Evolutionary conservation across 2,797 vertebrate species (phyloP).

Genomic region (Karalla daura): DNA sequence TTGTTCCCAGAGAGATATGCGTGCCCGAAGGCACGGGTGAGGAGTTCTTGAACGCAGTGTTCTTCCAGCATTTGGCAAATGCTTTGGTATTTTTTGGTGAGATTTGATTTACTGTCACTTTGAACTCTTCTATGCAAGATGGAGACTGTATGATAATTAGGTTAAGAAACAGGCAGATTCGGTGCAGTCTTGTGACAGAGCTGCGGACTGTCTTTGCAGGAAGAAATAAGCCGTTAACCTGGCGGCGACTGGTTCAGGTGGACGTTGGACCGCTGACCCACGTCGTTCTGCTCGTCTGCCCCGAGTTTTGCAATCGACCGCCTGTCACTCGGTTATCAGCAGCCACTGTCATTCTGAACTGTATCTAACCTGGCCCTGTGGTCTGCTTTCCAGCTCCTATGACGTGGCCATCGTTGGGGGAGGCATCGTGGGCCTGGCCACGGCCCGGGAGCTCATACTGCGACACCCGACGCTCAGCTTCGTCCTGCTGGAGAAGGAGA

Average conservation of each 20-base stretch:
- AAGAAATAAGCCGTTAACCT: neutral
- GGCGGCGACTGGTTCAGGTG: neutral
- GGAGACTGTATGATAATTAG: neutral
- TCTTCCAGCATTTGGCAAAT: neutral
- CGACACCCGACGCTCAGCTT: constrained; percentile 88
- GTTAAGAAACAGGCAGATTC: neutral
- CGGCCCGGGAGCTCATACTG: constrained; percentile 89
- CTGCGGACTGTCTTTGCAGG: neutral
- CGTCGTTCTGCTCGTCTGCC: neutral
- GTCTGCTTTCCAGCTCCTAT: constrained; percentile 75
- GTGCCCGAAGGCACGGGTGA: neutral
- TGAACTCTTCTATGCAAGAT: neutral
- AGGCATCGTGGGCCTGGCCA: constrained; percentile 94
- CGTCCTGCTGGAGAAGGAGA: constrained; percentile 93
- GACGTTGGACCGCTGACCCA: constrained; percentile 53
- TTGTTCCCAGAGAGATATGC: too few species aligned
- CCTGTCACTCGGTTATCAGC: neutral
- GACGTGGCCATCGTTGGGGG: constrained; percentile 91
- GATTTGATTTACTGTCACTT: neutral
- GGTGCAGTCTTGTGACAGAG: neutral
- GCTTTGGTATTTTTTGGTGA: neutral
- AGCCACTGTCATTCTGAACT: neutral
- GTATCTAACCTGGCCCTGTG: neutral
- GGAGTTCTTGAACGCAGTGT: neutral
- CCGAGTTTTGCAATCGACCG: neutral